Evolutionary conservation across 2,888 invertebrate species (phyloP), one percentile per base, ranked within the genome.

Genomic region (Coenonympha glycerion): DNA sequence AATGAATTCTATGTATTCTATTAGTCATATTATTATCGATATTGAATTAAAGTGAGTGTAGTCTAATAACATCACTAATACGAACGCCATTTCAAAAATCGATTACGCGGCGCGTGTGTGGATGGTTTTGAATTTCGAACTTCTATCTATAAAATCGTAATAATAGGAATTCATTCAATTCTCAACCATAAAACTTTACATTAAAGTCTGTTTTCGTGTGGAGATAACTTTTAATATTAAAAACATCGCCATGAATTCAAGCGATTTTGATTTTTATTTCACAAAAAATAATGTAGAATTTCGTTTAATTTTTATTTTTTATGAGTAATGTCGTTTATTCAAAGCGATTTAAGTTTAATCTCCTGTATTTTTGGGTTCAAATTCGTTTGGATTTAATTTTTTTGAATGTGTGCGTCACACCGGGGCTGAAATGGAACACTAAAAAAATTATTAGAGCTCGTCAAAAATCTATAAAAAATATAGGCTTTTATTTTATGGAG

Each of bases 21-120:
- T n/a, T n/a, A n/a, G n/a, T n/a, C 11, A 30, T 9, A 15, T 6
- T 18, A 21, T 21, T n/a, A 11, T 37, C 13, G 37, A 37, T 37
- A 22, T 4, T 15, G 9, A n/a, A 6, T 36, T 18, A 15, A 18
- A 3, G 11, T n/a, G 21, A 22, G 13, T 13, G 22, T 13, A 8
- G n/a, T 37, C 11, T 8, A 9, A 37, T 8, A 13, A 11, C 37
- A 22, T 13, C 22, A 22, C 37, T 37, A 22, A 26, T 6, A 26
- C 33, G 63, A 62, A 60, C 70, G 69, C 67, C 69, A 66, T 79
- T 79, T 84, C 79, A 71, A 84, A 84, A 84, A 84, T 84, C 84
- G 83, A 84, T 84, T 78, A 76, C 70, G 62, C 68, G 71, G 73
- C 80, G 77, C 77, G 81, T 79, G 79, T 82, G 78, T 82, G 77